Base-by-base conservation (phyloP, 2,888 invertebrate genomes). In the Chaetoderma sp. region DNA sequence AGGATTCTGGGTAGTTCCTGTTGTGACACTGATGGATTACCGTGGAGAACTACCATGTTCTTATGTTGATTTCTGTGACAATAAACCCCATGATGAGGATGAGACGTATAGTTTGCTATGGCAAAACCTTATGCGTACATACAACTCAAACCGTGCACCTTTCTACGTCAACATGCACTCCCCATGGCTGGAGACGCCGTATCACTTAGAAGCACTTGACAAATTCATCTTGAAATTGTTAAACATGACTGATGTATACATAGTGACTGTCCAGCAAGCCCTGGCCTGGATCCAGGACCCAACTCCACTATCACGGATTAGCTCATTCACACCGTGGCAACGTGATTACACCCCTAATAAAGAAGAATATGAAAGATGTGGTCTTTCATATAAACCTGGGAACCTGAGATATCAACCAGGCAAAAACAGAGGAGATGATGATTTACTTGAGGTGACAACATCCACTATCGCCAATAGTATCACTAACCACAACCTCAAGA, bases 141-240 rank as follows among this genome's bases (percentile, higher is more conserved):
- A 93, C 81, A 72, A 88, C 1, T 88, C 89, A 4, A 92, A 90
- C 80, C 75, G 78, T 66, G 94, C 95, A 0, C 95, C 95, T 0
- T 91, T 91, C 71, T 94, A 95, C 0, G 87, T 96, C 32, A 93
- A 94, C 82, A 90, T 96, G 70, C 94, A 93, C 83, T 91, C 94
- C 0, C 91, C 91, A 0, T 95, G 80, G 80, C 78, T 82, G 61
- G 77, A 76, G 59, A 78, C 75, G 10, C 72, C 74, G 1, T 74
- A 75, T 52, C 71, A 80, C 36, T 60, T 83, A 8, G 80, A 78
- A 30, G 83, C 80, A 13, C 78, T 83, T 79, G 77, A 80, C 49
- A 67, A 79, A 28, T 83, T 83, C 67, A 76, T 82, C 4, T 67
- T 77, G 27, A 71, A 74, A 16, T 68, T 83, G 28, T 65, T 73